These are phyloP conservation scores for Ruditapes philippinarum DNA, from an alignment of 1,140 invertebrate genomes.

Conservation along the genomic window DNA sequence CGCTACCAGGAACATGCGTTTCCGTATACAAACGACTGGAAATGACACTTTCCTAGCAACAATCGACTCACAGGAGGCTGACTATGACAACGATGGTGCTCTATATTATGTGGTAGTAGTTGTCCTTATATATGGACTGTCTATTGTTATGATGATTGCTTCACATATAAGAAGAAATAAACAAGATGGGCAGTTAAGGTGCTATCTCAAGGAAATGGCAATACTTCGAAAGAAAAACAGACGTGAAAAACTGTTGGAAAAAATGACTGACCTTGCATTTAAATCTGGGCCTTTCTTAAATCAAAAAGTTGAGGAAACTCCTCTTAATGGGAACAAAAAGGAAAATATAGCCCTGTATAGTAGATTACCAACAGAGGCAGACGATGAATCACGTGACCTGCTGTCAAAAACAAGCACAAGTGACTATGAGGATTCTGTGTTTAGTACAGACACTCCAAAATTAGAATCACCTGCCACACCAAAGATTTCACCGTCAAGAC, in stretches of 20 bases:
- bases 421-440: no score
- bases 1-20: slow-evolving; percentile 71
- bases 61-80: slow-evolving; percentile 72
- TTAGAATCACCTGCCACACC: no score
- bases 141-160: slow-evolving; percentile 86
- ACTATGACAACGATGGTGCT: slow-evolving; percentile 83
- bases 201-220: slow-evolving; percentile 85
- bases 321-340: slow-evolving; percentile 48
- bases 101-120: slow-evolving; percentile 86
- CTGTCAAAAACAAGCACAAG: no score
- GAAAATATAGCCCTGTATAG: slow-evolving; percentile 11
- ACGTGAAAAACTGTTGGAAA: slow-evolving; percentile 79
- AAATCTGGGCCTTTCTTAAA: slow-evolving; percentile 53
- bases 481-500: slow-evolving; percentile 41
- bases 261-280: slow-evolving; percentile 74
- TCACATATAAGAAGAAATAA: slow-evolving; percentile 86
- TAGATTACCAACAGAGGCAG: slow-evolving; percentile 55
- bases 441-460: slow-evolving; percentile 62
- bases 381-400: no score
- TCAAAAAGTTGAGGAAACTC: slow-evolving; percentile 45
- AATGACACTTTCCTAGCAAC: slow-evolving; percentile 77
- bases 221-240: slow-evolving; percentile 80
- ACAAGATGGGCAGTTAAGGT: slow-evolving; percentile 83
- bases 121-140: slow-evolving; percentile 85
- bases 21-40: slow-evolving; percentile 74